Conservation (phyloP, 2,888 invertebrate species). For the Neuroscelio doddi region DNA sequence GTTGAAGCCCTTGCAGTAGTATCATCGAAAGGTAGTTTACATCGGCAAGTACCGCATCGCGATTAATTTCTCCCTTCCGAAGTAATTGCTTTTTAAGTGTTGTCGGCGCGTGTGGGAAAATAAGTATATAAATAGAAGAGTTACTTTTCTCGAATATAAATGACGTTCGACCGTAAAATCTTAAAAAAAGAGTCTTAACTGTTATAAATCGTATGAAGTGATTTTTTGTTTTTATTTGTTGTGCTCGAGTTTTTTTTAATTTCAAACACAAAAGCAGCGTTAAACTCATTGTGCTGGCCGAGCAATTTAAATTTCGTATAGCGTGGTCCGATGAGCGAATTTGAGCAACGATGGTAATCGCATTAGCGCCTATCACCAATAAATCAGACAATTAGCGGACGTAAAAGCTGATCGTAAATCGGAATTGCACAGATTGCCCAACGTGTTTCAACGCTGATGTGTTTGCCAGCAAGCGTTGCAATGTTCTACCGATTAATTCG, state of each 20-base stretch:
- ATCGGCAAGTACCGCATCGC: slow-evolving; percentile 56
- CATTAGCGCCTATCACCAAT: slow-evolving; percentile 60
- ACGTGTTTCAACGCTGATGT: slow-evolving; percentile 50
- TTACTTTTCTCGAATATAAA: too few species aligned
- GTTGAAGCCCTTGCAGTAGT: slow-evolving; percentile 47
- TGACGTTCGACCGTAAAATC: too few species aligned
- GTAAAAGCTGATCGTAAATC: slow-evolving; percentile 64
- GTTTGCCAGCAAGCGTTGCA: slow-evolving; percentile 40
- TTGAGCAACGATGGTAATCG: slow-evolving; percentile 52
- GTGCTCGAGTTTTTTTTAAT: too few species aligned
- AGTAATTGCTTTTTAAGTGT: slow-evolving; percentile 66
- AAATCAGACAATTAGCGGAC: slow-evolving; percentile 66
- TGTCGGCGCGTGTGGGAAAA: slow-evolving; percentile 45
- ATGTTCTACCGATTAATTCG: slow-evolving; percentile 26
- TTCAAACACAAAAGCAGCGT: slow-evolving; percentile 14
- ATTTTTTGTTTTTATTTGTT: too few species aligned
- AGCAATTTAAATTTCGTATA: slow-evolving; percentile 44
- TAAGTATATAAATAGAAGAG: not conserved
- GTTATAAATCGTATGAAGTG: too few species aligned
- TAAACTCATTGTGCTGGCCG: slow-evolving; percentile 23
- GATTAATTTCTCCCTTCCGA: slow-evolving; percentile 62
- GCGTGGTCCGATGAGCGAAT: slow-evolving; percentile 30
- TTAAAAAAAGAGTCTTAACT: too few species aligned
- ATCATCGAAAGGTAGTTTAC: slow-evolving; percentile 66
- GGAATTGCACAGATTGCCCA: slow-evolving; percentile 57